Base-by-base conservation (phyloP, 2,113 vertebrate species). In the Oophaga pumilio region DNA sequence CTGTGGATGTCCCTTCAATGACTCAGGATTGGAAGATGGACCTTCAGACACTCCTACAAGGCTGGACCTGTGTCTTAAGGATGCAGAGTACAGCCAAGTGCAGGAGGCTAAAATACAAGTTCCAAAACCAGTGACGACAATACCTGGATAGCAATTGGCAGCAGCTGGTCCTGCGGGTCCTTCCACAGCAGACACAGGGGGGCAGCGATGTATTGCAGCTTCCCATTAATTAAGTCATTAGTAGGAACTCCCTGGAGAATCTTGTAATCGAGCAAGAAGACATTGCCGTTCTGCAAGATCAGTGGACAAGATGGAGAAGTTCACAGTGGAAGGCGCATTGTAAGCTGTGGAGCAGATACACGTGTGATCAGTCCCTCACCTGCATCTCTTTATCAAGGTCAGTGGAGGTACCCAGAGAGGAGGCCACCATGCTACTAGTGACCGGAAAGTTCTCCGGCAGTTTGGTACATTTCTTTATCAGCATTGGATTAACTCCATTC, bases 401-500 rank as follows among this genome's bases (percentile, higher is more conserved):
- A 5, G 81, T 76, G 24, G 83, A 85, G 12, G 52, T 11, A 24
- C 66, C 68, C 17, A 84, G 68, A 59, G 82, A 56, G 8, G 69
- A 15, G 13, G 69, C 68, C 69, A 99, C 96, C 96, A 99, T 98
- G 84, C 96, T 93, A 4, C 93, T 92, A 76, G 96, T 98, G 90
- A 99, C 96, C 0, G 97, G 98, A 50, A 99, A 94, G 82, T 98
- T 99, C 78, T 94, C 92, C 0, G 97, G 98, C 79, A 99, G 91
- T 90, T 96, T 92, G 10, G 86, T 93, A 90, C 98, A 98, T 79
- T 96, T 97, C 87, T 11, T 57, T 88, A 99, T 97, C 80, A 98
- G 4, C 20, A 98, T 96, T 0, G 98, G 98, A 93, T 99, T 99
- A 91, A 97, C 97, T 20, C 98, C 98, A 4, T 99, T 99, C 87